A percentile compares a stretch with the other conserved stretches of the same genome.
Evolutionary conservation across 2,113 vertebrate genomes (phyloP).

Genomic region (Podilymbus podiceps): DNA sequence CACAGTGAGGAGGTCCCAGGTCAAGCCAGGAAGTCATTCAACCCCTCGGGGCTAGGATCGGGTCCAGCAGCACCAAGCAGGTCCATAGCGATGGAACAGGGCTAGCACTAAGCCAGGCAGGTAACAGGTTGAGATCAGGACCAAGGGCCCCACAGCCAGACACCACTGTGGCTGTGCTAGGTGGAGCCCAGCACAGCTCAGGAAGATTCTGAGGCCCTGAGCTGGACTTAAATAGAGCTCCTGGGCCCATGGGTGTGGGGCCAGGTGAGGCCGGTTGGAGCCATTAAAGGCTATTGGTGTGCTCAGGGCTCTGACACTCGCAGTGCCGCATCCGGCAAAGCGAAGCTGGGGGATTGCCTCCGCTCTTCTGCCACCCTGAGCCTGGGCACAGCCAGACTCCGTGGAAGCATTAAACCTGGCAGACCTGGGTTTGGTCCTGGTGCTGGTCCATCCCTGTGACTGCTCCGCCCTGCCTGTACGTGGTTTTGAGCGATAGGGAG

Average conservation of each 20-base stretch:
- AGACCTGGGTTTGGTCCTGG: not conserved
- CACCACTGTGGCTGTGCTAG: accelerated
- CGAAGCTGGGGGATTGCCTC: not conserved
- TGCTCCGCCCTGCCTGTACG: not conserved
- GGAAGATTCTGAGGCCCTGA: accelerated
- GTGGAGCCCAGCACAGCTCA: not conserved
- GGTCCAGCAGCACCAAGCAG: not conserved
- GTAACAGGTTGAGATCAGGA: not conserved
- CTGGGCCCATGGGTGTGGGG: not conserved
- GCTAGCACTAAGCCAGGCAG: not conserved
- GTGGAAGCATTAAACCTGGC: not conserved
- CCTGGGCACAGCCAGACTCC: accelerated
- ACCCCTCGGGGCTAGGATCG: not conserved
- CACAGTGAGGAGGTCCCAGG: not conserved
- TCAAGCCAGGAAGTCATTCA: not conserved
- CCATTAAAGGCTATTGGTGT: not conserved
- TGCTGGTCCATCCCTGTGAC: not conserved
- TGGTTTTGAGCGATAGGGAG: not conserved
- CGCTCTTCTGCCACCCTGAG: not conserved
- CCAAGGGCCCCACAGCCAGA: not conserved
- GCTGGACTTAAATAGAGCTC: not conserved
- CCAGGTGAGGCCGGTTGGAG: not conserved
- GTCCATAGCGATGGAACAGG: not conserved
- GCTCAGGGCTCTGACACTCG: not conserved
- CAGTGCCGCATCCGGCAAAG: not conserved